phyloP scores from a whole-genome alignment of 2,113 vertebrate genomes.

The Pachyramphus minor region DNA sequence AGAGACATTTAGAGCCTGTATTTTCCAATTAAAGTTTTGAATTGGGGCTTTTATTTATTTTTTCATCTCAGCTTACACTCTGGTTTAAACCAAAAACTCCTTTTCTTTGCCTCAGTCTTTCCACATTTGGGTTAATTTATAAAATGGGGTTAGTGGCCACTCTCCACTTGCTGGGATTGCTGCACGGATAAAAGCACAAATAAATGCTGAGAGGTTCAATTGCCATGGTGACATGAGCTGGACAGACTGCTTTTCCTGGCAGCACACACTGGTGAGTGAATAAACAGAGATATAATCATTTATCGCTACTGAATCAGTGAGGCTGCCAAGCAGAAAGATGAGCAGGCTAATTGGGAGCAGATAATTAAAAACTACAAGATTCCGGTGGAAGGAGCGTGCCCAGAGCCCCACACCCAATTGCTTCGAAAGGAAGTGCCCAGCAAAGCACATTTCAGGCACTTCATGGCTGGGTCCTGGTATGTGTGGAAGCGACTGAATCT shows the following conservation, averaged over 20 bases:
- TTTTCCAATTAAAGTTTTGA: not conserved
- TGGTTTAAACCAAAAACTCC: not conserved
- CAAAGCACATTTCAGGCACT: not conserved
- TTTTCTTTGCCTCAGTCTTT: not conserved
- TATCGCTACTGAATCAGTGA: not conserved
- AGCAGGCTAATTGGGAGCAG: not conserved
- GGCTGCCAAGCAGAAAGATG: slow-evolving; percentile 1
- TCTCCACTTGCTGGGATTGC: not conserved
- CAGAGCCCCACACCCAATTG: not conserved
- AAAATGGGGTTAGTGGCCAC: not conserved
- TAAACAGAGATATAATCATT: not conserved
- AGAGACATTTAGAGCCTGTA: not conserved
- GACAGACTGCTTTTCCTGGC: not conserved
- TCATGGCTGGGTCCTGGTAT: not conserved
- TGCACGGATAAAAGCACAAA: not conserved
- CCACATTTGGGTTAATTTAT: not conserved
- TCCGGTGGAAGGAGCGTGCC: fast-evolving
- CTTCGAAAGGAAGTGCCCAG: not conserved
- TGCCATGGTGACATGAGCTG: not conserved
- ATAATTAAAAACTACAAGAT: not conserved
- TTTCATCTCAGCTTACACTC: not conserved
- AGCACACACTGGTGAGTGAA: not conserved
- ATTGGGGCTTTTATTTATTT: not conserved
- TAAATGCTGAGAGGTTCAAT: not conserved
- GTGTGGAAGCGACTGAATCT: fast-evolving